These are phyloP conservation scores for Drosophila jambulina DNA, from an alignment of 1,140 invertebrate species.

Conservation along the genomic window DNA sequence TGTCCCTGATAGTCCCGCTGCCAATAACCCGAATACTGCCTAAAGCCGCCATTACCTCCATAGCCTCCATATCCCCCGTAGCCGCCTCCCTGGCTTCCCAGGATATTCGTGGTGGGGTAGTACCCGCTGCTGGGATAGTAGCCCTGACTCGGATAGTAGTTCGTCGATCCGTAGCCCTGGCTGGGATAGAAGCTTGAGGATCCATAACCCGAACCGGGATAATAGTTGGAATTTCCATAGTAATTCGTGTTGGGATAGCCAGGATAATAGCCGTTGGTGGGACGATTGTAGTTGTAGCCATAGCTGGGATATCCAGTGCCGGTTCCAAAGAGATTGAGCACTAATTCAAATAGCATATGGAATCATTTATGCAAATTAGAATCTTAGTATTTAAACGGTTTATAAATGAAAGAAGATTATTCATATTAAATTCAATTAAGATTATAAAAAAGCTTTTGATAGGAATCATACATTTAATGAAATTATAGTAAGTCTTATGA, in stretches of 20 bases:
- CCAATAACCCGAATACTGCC: conserved; percentile 84
- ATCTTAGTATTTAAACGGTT: neutral
- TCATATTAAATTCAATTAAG: neutral
- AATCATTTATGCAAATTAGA: neutral
- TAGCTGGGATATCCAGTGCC: conserved; percentile 66
- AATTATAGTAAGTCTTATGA: no score
- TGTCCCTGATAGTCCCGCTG: conserved; percentile 79
- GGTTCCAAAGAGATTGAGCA: conserved; percentile 69
- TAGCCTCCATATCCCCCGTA: conserved; percentile 85
- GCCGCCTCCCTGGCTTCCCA: conserved; percentile 61
- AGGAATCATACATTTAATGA: no score
- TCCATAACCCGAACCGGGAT: conserved; percentile 47
- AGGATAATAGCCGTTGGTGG: conserved; percentile 53
- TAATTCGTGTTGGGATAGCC: conserved; percentile 44
- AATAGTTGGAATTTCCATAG: conserved; percentile 33
- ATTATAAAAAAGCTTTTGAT: neutral
- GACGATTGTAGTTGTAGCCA: conserved; percentile 46
- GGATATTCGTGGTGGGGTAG: conserved; percentile 76
- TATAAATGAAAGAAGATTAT: neutral
- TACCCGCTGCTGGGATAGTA: conserved; percentile 28
- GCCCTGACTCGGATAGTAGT: conserved; percentile 43
- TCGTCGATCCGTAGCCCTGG: conserved; percentile 37
- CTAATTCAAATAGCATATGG: conserved; percentile 8
- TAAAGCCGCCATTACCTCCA: conserved; percentile 85
- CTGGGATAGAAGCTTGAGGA: conserved; percentile 24